Conservation (phyloP, 2,113 vertebrate species). For the Nematolebias whitei region DNA sequence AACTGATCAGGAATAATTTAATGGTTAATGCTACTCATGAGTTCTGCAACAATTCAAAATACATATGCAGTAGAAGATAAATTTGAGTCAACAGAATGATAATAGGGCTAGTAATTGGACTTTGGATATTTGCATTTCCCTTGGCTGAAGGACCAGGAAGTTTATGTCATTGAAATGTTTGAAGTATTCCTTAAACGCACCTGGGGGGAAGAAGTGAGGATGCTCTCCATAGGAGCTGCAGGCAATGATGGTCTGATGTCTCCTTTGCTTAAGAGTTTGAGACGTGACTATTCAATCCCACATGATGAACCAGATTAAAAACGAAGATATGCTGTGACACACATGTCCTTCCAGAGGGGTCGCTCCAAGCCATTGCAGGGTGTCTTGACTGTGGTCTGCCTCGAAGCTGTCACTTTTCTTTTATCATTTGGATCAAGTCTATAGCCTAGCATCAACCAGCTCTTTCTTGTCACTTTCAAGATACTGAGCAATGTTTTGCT, state of each 20-base stretch:
- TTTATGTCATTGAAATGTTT: not conserved
- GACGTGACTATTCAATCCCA: not conserved
- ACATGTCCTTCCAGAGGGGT: not conserved
- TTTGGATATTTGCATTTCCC: too few relatives aligned
- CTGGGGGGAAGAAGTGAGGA: not conserved
- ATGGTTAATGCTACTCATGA: too few relatives aligned
- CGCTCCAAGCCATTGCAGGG: not conserved
- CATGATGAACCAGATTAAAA: not conserved
- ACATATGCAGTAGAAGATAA: too few relatives aligned
- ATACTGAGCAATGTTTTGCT: not conserved
- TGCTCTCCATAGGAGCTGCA: not conserved
- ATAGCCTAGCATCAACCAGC: not conserved
- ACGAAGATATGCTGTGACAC: not conserved
- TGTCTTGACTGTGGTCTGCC: not conserved
- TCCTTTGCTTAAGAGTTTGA: not conserved
- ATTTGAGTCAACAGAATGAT: too few relatives aligned
- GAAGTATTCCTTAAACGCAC: not conserved
- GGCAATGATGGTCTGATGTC: not conserved
- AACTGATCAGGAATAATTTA: too few relatives aligned
- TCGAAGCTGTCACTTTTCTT: not conserved
- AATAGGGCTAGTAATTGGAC: too few relatives aligned
- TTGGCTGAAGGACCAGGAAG: not conserved
- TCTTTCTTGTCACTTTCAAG: constrained; percentile 2
- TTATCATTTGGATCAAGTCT: not conserved
- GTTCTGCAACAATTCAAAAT: too few relatives aligned